phyloP scores from a whole-genome alignment of 1,140 invertebrate genomes.

The Rhyacophila brunnea region DNA sequence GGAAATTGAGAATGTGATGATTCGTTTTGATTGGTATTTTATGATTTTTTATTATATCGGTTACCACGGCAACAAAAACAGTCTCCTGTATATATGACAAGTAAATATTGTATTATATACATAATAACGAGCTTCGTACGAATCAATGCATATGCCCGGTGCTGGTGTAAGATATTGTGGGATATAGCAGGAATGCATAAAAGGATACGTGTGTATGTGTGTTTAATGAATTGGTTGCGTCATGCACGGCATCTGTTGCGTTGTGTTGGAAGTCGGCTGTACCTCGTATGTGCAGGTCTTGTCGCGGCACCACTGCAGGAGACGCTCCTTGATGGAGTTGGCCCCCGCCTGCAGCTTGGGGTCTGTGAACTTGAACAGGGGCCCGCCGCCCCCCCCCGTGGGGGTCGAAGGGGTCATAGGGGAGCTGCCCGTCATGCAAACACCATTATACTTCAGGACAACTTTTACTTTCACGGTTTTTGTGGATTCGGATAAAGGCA shows the following conservation, averaged over 20 bases:
- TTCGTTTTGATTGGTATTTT: too few relatives aligned
- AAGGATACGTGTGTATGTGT: not conserved
- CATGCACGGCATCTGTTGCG: constrained; percentile 12
- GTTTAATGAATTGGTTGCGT: too few relatives aligned
- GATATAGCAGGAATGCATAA: not conserved
- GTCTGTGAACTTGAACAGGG: constrained; percentile 85
- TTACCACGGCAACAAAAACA: too few relatives aligned
- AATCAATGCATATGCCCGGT: too few relatives aligned
- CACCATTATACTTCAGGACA: constrained; percentile 1
- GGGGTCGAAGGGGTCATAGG: constrained; percentile 62
- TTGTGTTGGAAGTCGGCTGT: constrained; percentile 38
- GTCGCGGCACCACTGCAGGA: constrained; percentile 93
- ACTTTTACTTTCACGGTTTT: constrained; percentile 7
- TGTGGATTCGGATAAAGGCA: too few relatives aligned
- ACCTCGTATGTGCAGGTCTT: constrained; percentile 97
- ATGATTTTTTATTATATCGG: too few relatives aligned
- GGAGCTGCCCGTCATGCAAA: constrained; percentile 50
- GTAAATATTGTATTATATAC: too few relatives aligned
- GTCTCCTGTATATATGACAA: too few relatives aligned
- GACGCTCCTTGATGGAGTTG: constrained; percentile 91
- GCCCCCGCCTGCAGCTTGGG: constrained; percentile 82
- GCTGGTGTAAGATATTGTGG: too few relatives aligned
- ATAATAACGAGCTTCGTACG: too few relatives aligned
- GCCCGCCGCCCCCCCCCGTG: constrained; percentile 59
- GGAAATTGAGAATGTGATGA: too few relatives aligned